A percentile compares a stretch with the other conserved stretches of the same genome.
phyloP scores from a whole-genome alignment of 1,140 invertebrate genomes.

The Lutraria rhynchaena region DNA sequence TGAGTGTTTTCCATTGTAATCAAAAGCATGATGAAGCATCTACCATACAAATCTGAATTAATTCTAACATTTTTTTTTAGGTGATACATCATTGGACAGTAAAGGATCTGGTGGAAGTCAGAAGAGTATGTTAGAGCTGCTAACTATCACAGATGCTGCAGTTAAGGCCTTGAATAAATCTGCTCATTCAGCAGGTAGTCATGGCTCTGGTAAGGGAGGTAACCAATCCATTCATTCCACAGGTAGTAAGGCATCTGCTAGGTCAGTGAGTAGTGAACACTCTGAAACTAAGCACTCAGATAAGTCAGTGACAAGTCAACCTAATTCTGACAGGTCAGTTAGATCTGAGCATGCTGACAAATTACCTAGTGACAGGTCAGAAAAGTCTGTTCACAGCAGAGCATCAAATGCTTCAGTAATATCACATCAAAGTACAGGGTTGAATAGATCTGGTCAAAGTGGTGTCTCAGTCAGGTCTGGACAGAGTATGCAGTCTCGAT shows the following conservation, averaged over 20 bases:
- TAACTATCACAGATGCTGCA: constrained; percentile 56
- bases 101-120: constrained; percentile 27
- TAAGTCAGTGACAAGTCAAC: background rate
- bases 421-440: background rate
- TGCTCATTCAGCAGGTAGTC: constrained; percentile 36
- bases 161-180: constrained; percentile 56
- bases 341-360: background rate
- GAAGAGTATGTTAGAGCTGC: constrained; percentile 48
- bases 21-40: background rate
- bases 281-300: background rate
- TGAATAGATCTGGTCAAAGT: background rate
- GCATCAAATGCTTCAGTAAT: background rate
- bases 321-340: background rate
- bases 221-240: constrained; percentile 15
- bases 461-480: too few relatives aligned
- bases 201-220: constrained; percentile 13
- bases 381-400: background rate
- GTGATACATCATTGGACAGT: constrained; percentile 45
- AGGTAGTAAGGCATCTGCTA: constrained; percentile 13
- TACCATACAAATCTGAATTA: background rate
- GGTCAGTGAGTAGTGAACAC: background rate
- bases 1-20: too few relatives aligned
- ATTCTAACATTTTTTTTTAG: background rate
- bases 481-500: constrained; percentile 13
- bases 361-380: background rate